Evolutionary conservation across 2,888 invertebrate genomes (phyloP), one percentile per base, ranked within the genome.

Genomic region (Lapara coniferarum): DNA sequence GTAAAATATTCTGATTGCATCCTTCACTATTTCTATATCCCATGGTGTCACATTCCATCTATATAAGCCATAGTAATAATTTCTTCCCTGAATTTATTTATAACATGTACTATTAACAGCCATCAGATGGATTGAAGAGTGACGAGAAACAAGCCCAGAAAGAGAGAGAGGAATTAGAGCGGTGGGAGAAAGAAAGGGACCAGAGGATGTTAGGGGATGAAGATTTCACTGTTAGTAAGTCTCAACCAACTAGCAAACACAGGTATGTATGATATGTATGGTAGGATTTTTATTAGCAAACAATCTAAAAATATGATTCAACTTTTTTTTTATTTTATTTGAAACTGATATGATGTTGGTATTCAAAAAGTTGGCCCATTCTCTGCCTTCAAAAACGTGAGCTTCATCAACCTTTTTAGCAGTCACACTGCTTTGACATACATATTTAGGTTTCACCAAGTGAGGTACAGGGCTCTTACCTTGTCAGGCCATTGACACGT

Each of bases 121-220:
- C 96, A 13, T 95, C 97, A 25, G 97, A 98, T 82, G 96, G 96
- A 76, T 86, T 98, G 19, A 97, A 98, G 86, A 97, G 96, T 13
- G 97, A 97, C 76, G 97, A 97, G 75, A 97, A 98, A 87, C 90
- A 97, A 66, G 96, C 96, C 0, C 96, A 95, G 76, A 97, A 97
- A 83, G 98, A 98, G 82, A 96, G 96, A 77, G 96, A 96, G 73
- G 95, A 95, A 73, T 87, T 98, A 14, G 97, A 97, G 76, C 94
- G 95, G 78, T 89, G 98, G 58, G 98, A 99, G 91, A 95, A 94
- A 72, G 97, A 98, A 76, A 94, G 98, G 71, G 83, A 96, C 59
- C 91, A 95, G 70, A 95, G 99, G 80, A 99, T 98, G 98, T 94
- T 95, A 73, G 97, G 96, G 8, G 94, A 95, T 8, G 92, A 86